phyloP scores from a whole-genome alignment of 2,888 invertebrate species.

The Heliconius ismenius region DNA sequence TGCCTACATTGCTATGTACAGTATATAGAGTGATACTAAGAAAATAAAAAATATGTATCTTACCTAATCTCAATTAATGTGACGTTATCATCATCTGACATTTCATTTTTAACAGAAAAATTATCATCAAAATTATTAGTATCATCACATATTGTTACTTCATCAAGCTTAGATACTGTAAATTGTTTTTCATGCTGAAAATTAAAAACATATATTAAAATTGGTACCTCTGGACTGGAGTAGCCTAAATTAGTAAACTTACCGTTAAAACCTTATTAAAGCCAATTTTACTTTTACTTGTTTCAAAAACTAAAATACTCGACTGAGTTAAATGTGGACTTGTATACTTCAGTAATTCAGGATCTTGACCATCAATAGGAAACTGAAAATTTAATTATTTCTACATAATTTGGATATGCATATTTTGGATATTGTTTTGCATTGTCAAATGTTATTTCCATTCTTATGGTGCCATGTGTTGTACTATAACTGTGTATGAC shows the following conservation, averaged over 20 bases:
- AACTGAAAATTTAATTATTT: slow-evolving; percentile 55
- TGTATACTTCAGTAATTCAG: slow-evolving; percentile 59
- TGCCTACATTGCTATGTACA: no score
- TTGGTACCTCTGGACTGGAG: no score
- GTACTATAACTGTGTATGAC: no score
- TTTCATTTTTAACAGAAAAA: slow-evolving; percentile 24
- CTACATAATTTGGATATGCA: neutral
- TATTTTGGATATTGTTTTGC: no score
- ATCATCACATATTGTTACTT: slow-evolving; percentile 38
- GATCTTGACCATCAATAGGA: slow-evolving; percentile 66
- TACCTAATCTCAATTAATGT: slow-evolving; percentile 65
- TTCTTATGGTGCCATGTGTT: no score
- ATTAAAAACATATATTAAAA: neutral
- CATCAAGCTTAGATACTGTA: slow-evolving; percentile 45
- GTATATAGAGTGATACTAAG: neutral
- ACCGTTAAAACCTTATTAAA: slow-evolving; percentile 60
- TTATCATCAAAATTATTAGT: slow-evolving; percentile 48
- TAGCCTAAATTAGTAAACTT: slow-evolving; percentile 2
- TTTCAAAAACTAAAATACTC: slow-evolving; percentile 49
- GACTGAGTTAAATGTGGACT: slow-evolving; percentile 54
- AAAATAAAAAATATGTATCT: slow-evolving; percentile 3
- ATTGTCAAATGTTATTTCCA: no score
- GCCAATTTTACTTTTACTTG: slow-evolving; percentile 49
- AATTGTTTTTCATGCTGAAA: slow-evolving; percentile 61
- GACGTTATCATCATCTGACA: slow-evolving; percentile 57